Evolutionary conservation across 2,113 vertebrate genomes (phyloP), one percentile per base, ranked within the genome.

Genomic region (Oncorhynchus keta): DNA sequence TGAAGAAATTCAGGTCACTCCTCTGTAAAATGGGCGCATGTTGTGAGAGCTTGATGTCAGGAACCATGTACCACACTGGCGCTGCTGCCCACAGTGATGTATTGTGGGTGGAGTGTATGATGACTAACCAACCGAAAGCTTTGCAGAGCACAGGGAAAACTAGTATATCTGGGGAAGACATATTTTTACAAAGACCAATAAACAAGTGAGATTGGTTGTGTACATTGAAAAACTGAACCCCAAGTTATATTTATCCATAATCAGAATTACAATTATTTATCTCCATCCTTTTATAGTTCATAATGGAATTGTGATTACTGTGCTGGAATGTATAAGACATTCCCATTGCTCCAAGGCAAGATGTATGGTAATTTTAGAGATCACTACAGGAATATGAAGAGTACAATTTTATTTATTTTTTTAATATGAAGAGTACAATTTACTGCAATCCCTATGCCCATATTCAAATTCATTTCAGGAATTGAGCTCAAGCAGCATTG

Each of bases 1-100:
- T 83, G 76, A 81, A 35, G 61, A 87, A 90, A 91, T 91, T 81
- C 89, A 90, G 88, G 89, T 90, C 90, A 88, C 77, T 73, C 84
- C 82, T 84, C 80, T 81, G 82, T 83, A 76, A 88, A 88, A 90
- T 86, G 82, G 83, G 73, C 3, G 78, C 78, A 72, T 84, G 79
- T 83, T 86, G 86, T 87, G 72, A 81, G 77, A 82, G 67, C 68
- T 79, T 83, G 83, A 72, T 87, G 77, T 84, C 68, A 80, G 74
- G 73, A 75, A 64, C 72, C 24, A 70, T 48, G 39, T 76, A 62
- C 61, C 73, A 74, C 71, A 35, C 73, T 45, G 39, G 39, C 9
- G 39, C 39, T 45, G 39, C 70, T 77, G 76, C 77, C 72, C 35
- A 12, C 64, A 32, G 16, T 59, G 16, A 48, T 48, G 55, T 14